Percentiles rank a stretch among this genome's conserved stretches.
Evolutionary conservation across 2,797 vertebrate genomes (phyloP).

Genomic region (Characodon lateralis): DNA sequence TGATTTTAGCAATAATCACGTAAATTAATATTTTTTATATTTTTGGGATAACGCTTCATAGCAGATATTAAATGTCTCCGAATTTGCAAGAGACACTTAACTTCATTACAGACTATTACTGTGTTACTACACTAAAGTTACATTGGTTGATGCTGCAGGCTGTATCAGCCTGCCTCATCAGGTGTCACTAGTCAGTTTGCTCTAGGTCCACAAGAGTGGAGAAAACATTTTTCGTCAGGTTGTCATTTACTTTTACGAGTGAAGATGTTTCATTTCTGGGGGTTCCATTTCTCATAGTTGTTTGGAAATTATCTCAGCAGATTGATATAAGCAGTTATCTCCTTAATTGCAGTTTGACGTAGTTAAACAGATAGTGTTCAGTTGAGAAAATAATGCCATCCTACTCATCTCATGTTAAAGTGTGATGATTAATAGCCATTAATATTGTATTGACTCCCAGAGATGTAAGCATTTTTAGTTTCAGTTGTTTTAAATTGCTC

Average conservation of each 20-base stretch:
- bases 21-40: not conserved
- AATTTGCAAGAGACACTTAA: not conserved
- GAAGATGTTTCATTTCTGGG: not conserved
- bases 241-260: not conserved
- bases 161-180: not conserved
- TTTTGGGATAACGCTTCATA: not conserved
- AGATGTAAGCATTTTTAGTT: too few species aligned
- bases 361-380: not conserved
- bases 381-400: not conserved
- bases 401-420: too few species aligned
- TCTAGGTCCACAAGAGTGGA: not conserved
- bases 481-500: too few species aligned
- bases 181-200: not conserved
- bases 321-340: not conserved
- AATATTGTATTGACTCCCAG: too few species aligned
- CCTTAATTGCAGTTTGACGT: not conserved
- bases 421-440: too few species aligned
- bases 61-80: too few species aligned
- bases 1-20: not conserved
- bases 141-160: not conserved
- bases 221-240: not conserved
- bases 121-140: not conserved
- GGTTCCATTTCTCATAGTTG: not conserved
- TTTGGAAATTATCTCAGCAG: not conserved
- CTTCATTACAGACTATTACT: not conserved